Evolutionary conservation across 2,797 vertebrate genomes (phyloP).

Genomic region (Coendou prehensilis): DNA sequence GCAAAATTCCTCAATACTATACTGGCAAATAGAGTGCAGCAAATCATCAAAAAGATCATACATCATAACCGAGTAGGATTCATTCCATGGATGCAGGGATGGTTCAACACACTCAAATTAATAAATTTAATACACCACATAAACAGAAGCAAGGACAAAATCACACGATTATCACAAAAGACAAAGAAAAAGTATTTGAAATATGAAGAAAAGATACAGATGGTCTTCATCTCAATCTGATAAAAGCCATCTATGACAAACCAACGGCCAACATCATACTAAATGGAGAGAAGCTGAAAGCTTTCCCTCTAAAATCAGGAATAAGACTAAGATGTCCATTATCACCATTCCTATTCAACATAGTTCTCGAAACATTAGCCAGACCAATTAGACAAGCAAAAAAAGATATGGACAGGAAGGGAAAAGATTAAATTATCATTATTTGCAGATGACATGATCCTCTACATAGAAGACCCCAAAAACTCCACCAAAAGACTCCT

Average conservation of each 20-base stretch:
- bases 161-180: not conserved
- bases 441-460: not conserved
- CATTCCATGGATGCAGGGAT: not conserved
- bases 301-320: not conserved
- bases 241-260: not conserved
- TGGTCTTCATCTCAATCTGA: not conserved
- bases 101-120: not conserved
- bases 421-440: not conserved
- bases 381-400: not conserved
- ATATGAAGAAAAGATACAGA: not conserved
- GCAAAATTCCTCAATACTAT: not conserved
- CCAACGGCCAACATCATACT: not conserved
- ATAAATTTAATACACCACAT: not conserved
- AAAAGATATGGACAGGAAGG: not conserved
- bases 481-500: not conserved
- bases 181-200: not conserved
- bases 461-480: not conserved
- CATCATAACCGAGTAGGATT: not conserved
- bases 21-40: not conserved
- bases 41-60: not conserved
- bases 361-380: not conserved
- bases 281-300: not conserved
- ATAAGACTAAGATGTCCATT: not conserved
- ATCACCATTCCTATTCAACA: not conserved
- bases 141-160: not conserved